Evolutionary conservation across 1,140 invertebrate species (phyloP), one percentile per base, ranked within the genome.

Genomic region (Homarus americanus): DNA sequence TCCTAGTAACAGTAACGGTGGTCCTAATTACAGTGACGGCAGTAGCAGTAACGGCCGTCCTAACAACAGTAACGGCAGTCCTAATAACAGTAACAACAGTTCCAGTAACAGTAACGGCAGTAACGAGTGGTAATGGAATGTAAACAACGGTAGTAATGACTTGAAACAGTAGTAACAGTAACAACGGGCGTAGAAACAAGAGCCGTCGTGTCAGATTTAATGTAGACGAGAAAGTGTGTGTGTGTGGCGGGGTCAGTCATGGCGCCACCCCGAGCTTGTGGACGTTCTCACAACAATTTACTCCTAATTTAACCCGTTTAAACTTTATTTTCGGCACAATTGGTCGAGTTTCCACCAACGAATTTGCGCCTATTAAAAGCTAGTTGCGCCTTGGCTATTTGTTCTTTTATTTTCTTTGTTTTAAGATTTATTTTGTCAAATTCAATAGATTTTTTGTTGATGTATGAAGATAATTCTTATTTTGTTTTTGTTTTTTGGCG

Each of bases 251-350:
- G 53, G 53, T 63, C 4, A 28, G n/a, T 32, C 15, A 20, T 20
- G 53, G 53, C 53, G 53, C 53, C 53, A 58, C 53, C 24, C 63
- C 63, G 1, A n/a, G 63, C 63, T 69, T 32, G 63, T n/a, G n/a
- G 63, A 24, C 24, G 63, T 69, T 69, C 63, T 28, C 63, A 69
- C 63, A 69, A 28, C 63, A 69, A 69, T 69, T 69, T 20, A 69
- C 63, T 69, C 4, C 63, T 69, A 24, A 69, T 69, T 69, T 5
- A 32, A 69, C n/a, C 24, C 28, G 4, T 28, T 69, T 69, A 28
- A 69, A 32, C 63, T 28, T 69, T 69, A 69, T 28, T 69, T 69
- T 69, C 15, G 63, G n/a, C 63, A 28, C 63, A 69, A 69, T 28
- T 69, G 63, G n/a, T 69, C n/a, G 63, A 69, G 63, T 69, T 69